Percentiles rank a stretch among this genome's conserved stretches.
phyloP scores from a whole-genome alignment of 2,113 vertebrate genomes.

The Syngnathus floridae region DNA sequence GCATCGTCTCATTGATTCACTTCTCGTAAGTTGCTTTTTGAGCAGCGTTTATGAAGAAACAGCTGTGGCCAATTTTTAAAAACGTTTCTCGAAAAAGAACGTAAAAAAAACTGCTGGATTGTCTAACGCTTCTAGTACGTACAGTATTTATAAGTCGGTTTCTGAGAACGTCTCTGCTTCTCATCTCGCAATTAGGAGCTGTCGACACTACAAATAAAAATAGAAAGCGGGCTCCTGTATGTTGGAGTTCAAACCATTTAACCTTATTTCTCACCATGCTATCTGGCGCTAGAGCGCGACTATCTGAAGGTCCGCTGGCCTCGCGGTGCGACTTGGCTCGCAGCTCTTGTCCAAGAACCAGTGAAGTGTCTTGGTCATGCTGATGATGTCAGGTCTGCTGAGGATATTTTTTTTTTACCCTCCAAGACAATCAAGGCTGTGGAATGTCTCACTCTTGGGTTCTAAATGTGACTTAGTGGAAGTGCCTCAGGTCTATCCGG shows the following conservation, averaged over 20 bases:
- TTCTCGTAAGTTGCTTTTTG: constrained; percentile 25
- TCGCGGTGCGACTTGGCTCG: constrained; percentile 38
- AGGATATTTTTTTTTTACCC: constrained; percentile 18
- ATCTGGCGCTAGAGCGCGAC: constrained; percentile 55
- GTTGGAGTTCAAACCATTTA: constrained; percentile 64
- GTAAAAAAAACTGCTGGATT: constrained; percentile 2
- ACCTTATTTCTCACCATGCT: constrained; percentile 60
- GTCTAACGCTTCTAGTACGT: constrained; percentile 23
- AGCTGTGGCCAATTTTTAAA: constrained; percentile 28
- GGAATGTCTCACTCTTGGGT: constrained; percentile 49
- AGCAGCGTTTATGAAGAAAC: constrained; percentile 33
- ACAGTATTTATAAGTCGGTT: constrained; percentile 43
- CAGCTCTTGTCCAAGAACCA: constrained; percentile 48
- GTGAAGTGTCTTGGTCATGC: constrained; percentile 45
- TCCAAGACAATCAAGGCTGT: constrained; percentile 35
- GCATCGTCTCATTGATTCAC: constrained; percentile 25
- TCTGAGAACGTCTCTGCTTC: constrained; percentile 46
- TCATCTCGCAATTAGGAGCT: constrained; percentile 47
- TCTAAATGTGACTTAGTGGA: constrained; percentile 7
- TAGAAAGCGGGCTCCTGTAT: constrained; percentile 57
- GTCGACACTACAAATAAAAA: constrained; percentile 64
- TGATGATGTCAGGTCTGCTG: constrained; percentile 58
- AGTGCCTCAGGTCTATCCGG: neutral
- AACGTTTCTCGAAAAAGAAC: constrained; percentile 26
- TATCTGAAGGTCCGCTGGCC: constrained; percentile 61